Conservation (phyloP, 2,113 vertebrate species). For the Laterallus jamaicensis region DNA sequence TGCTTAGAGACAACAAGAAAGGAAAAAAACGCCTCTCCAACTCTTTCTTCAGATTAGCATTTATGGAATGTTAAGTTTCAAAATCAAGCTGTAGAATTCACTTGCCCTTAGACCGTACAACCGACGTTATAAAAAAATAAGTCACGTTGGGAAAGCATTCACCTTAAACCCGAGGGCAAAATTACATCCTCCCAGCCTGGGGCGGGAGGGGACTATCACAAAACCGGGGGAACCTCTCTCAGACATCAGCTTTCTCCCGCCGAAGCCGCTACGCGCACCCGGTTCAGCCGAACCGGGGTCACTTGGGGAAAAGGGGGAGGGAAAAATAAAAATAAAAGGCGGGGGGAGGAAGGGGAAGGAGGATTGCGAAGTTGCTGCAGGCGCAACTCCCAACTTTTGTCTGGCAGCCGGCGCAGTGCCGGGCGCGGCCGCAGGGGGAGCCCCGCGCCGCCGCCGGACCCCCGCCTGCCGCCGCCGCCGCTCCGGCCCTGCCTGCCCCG, state of each 20-base stretch:
- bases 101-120: neutral
- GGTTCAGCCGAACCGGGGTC: neutral
- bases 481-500: neutral
- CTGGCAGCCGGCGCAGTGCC: slow-evolving; percentile 5
- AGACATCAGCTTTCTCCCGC: neutral
- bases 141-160: neutral
- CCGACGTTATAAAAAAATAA: neutral
- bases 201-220: too few species aligned
- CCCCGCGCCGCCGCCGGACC: neutral
- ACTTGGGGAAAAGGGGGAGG: neutral
- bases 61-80: neutral
- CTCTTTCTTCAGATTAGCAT: neutral
- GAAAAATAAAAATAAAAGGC: too few species aligned
- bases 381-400: slow-evolving; percentile 50
- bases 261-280: neutral
- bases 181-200: neutral
- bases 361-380: slow-evolving; percentile 22
- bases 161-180: neutral
- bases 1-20: neutral
- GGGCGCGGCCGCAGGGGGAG: slow-evolving; percentile 46
- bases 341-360: too few species aligned
- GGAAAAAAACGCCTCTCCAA: neutral
- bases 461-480: neutral
- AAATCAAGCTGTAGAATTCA: neutral
- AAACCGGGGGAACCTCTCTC: neutral